Evolutionary conservation across 2,888 invertebrate species (phyloP).

Genomic region (Melinopterus prodromus): DNA sequence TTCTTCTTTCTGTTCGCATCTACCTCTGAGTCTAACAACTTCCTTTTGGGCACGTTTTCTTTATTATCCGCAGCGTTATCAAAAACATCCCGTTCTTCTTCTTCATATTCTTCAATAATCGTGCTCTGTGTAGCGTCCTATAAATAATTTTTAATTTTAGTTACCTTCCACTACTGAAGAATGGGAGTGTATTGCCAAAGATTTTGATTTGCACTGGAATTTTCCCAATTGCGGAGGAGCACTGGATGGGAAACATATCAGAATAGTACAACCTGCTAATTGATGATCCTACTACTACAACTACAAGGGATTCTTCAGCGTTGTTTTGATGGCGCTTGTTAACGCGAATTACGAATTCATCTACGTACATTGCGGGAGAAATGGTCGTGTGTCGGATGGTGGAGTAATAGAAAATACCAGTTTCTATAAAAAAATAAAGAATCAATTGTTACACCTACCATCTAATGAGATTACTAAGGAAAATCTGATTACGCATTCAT

Average conservation of each 20-base stretch:
- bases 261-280: conserved; percentile 6
- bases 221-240: conserved; percentile 5
- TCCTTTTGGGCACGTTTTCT: too few relatives aligned
- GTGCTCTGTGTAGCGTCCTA: too few relatives aligned
- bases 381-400: conserved; percentile 43
- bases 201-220: neutral
- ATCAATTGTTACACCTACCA: neutral
- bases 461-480: neutral
- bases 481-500: neutral
- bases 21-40: too few relatives aligned
- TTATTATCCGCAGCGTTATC: conserved; percentile 66
- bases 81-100: conserved; percentile 64
- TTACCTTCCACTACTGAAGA: conserved; percentile 7
- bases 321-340: conserved; percentile 31
- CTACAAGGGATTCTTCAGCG: conserved; percentile 19
- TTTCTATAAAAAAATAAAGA: conserved; percentile 6
- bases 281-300: conserved; percentile 16
- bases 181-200: neutral
- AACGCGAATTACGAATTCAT: conserved; percentile 40
- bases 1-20: too few relatives aligned
- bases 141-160: neutral
- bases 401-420: conserved; percentile 35
- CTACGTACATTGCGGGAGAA: conserved; percentile 41
- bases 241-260: conserved; percentile 6
- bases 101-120: neutral